A percentile compares a stretch with the other conserved stretches of the same genome.
Evolutionary conservation across 2,113 vertebrate species (phyloP).

Genomic region (Sinocyclocheilus grahami): DNA sequence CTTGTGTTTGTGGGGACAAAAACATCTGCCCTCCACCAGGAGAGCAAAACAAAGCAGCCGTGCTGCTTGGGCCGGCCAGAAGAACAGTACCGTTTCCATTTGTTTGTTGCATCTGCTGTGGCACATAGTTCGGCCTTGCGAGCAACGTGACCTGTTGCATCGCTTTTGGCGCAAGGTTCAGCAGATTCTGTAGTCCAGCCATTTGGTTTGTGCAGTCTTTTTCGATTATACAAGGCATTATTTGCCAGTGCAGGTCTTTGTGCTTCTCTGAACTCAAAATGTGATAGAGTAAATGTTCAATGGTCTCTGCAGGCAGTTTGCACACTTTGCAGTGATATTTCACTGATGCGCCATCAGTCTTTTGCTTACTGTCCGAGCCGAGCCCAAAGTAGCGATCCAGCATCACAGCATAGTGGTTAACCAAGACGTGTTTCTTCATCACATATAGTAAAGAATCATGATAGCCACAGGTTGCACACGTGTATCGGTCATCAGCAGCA

Average conservation of each 20-base stretch:
- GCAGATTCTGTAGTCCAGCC: conserved; percentile 66
- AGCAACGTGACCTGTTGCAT: conserved; percentile 48
- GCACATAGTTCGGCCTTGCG: conserved; percentile 30
- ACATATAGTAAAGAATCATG: conserved; percentile 84
- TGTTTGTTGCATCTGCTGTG: conserved; percentile 13
- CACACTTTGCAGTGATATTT: conserved; percentile 85
- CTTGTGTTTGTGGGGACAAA: conserved; percentile 55
- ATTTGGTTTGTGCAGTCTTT: conserved; percentile 39
- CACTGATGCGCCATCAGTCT: conserved; percentile 2
- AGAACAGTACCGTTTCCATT: conserved; percentile 54
- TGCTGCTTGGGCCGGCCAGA: conserved; percentile 46
- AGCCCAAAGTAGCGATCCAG: conserved; percentile 81
- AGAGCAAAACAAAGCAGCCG: conserved; percentile 61
- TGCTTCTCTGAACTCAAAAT: conserved; percentile 83
- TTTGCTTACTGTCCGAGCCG: conserved; percentile 60
- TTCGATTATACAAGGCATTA: conserved; percentile 81
- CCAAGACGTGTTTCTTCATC: conserved; percentile 87
- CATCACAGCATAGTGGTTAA: conserved; percentile 79
- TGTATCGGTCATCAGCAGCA: conserved; percentile 76
- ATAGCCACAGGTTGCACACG: conserved; percentile 82
- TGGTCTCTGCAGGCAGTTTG: conserved; percentile 75
- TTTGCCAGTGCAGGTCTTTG: conserved; percentile 81
- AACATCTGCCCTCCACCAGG: conserved; percentile 57
- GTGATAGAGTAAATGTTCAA: conserved; percentile 86
- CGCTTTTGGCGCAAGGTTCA: conserved; percentile 73